Percentiles rank a stretch among this genome's conserved stretches.
Evolutionary conservation across 2,888 invertebrate genomes (phyloP).

Genomic region (Tanypteryx hageni): DNA sequence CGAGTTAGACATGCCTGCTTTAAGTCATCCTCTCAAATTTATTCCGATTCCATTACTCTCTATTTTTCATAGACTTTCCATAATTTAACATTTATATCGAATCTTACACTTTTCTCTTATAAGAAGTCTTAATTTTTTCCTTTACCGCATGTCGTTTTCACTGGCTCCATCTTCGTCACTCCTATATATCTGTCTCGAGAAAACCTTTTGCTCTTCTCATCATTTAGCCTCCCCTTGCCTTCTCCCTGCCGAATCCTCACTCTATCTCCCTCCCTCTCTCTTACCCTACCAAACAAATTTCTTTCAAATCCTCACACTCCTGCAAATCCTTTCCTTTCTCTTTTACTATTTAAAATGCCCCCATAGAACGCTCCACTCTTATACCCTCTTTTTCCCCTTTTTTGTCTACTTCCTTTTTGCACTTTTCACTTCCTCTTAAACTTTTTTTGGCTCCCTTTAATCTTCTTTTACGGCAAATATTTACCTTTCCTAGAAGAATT

Average conservation of each 20-base stretch:
- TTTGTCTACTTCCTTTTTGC: neutral
- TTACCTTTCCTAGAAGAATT: no score
- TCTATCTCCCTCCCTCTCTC: no score
- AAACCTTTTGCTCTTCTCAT: neutral
- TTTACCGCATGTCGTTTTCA: neutral
- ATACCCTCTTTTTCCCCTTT: no score
- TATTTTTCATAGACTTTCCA: no score
- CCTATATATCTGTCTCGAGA: neutral
- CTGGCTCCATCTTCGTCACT: neutral
- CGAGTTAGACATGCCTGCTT: no score
- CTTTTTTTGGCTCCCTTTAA: neutral
- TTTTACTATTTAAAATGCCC: neutral
- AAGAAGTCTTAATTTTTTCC: no score
- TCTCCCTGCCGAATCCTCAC: neutral
- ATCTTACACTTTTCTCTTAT: no score
- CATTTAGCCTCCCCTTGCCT: neutral
- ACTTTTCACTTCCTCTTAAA: neutral
- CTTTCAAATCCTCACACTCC: slow-evolving; percentile 8
- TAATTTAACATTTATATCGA: no score
- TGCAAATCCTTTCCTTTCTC: neutral
- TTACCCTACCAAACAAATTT: neutral
- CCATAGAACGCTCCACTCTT: neutral
- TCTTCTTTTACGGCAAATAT: no score
- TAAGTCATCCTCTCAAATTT: no score
- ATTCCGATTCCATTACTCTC: no score